These are phyloP conservation scores for Phocoena phocoena DNA, from an alignment of 2,113 vertebrate genomes.

Conservation along the genomic window DNA sequence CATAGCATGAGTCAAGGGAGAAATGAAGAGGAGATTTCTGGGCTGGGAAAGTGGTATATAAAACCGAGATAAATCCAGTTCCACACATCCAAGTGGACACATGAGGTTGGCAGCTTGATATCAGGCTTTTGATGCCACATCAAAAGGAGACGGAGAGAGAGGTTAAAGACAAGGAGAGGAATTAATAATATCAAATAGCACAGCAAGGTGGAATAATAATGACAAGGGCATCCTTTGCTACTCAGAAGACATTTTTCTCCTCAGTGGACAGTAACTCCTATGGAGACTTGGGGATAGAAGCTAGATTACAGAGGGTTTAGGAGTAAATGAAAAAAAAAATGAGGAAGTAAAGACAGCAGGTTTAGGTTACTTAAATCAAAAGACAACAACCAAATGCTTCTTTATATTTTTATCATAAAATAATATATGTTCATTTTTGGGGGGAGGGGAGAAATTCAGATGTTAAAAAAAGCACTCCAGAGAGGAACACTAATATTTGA, in stretches of 20 bases:
- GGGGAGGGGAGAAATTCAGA: neutral
- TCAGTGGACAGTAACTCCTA: neutral
- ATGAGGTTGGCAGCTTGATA: neutral
- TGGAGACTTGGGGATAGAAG: neutral
- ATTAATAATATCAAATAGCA: neutral
- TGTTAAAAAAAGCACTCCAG: neutral
- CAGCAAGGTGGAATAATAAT: neutral
- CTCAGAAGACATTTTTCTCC: neutral
- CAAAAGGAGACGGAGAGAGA: neutral
- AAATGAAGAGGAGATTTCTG: neutral
- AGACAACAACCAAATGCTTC: neutral
- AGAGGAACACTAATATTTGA: neutral
- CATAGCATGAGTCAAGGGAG: neutral
- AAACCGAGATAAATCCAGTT: neutral
- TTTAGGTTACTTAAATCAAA: neutral
- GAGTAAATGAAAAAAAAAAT: neutral
- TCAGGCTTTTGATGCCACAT: neutral
- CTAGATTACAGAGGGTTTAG: neutral
- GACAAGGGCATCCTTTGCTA: neutral
- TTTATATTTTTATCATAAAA: neutral
- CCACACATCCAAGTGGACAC: neutral
- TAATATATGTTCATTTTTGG: neutral
- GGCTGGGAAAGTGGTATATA: neutral
- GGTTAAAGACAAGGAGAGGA: neutral
- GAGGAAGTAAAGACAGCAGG: neutral